Percentiles rank a stretch among this genome's conserved stretches.
phyloP scores from a whole-genome alignment of 2,888 invertebrate genomes.

The Coleophora deauratella region DNA sequence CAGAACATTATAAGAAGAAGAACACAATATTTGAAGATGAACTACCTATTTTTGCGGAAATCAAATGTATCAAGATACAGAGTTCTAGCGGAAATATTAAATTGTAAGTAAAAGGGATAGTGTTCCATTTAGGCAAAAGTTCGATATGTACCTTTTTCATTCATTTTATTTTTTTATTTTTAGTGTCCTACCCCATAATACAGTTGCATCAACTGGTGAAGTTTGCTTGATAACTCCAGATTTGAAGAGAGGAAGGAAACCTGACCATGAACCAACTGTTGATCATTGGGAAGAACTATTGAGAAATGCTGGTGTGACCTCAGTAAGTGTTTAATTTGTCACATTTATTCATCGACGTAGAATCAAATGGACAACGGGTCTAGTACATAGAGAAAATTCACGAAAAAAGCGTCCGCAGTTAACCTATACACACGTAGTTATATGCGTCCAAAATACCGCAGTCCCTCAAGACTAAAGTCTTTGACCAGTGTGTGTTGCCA shows the following conservation, averaged over 20 bases:
- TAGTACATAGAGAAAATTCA: too few species aligned
- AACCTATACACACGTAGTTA: too few species aligned
- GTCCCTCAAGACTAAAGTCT: too few species aligned
- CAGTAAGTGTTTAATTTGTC: slow-evolving; percentile 41
- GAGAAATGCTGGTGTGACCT: slow-evolving; percentile 72
- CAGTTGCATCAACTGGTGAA: slow-evolving; percentile 78
- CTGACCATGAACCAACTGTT: slow-evolving; percentile 83
- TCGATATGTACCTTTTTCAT: too few species aligned
- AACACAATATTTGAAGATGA: slow-evolving; percentile 73
- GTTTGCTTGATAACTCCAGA: slow-evolving; percentile 87
- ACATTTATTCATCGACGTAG: too few species aligned
- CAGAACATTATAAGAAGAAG: slow-evolving; percentile 38
- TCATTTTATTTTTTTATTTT: too few species aligned
- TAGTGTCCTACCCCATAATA: slow-evolving; percentile 71
- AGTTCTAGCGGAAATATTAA: slow-evolving; percentile 74
- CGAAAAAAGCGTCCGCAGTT: too few species aligned
- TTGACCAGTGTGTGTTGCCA: too few species aligned
- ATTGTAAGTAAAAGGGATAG: slow-evolving; percentile 73
- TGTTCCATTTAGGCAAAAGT: too few species aligned
- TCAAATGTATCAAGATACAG: slow-evolving; percentile 78
- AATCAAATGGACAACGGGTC: too few species aligned
- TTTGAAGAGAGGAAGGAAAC: slow-evolving; percentile 78
- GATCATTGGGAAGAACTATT: slow-evolving; percentile 83
- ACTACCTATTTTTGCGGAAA: slow-evolving; percentile 73
- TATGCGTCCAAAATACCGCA: too few species aligned